These are phyloP conservation scores for Stenopsyche tienmushanensis DNA, from an alignment of 1,140 invertebrate species.

Conservation along the genomic window DNA sequence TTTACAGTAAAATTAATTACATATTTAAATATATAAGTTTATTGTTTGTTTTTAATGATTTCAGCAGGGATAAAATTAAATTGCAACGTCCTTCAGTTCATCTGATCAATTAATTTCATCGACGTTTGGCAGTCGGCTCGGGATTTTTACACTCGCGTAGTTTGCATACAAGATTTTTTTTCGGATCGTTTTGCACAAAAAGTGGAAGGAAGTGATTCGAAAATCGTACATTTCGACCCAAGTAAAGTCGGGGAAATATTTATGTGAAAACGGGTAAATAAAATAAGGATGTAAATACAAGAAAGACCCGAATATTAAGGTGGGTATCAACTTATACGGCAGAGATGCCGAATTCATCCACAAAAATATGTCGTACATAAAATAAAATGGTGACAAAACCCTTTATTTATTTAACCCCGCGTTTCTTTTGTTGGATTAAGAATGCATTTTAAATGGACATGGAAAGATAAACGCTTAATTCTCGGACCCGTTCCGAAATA, in stretches of 20 bases:
- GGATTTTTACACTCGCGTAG: no score
- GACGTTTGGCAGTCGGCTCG: no score
- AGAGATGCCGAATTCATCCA: slow-evolving; percentile 11
- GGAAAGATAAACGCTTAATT: no score
- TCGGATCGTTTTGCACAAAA: no score
- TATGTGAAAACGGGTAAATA: slow-evolving; percentile 34
- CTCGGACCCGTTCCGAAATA: no score
- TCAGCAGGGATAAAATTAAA: no score
- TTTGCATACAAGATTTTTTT: no score
- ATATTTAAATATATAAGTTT: no score
- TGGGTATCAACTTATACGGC: slow-evolving; percentile 7
- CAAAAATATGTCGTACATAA: neutral
- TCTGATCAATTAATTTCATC: no score
- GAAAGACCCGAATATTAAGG: slow-evolving; percentile 19
- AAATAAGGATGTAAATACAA: slow-evolving; percentile 34
- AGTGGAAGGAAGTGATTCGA: slow-evolving; percentile 16
- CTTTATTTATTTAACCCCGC: slow-evolving; percentile 2
- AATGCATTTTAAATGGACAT: neutral
- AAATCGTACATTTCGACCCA: slow-evolving; percentile 17
- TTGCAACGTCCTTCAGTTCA: no score
- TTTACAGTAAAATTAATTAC: no score
- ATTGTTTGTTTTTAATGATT: no score
- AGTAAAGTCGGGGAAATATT: slow-evolving; percentile 29
- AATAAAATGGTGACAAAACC: neutral
- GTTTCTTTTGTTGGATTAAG: neutral